Conservation (phyloP, 2,797 vertebrate genomes). For the Gadopsis marmoratus region DNA sequence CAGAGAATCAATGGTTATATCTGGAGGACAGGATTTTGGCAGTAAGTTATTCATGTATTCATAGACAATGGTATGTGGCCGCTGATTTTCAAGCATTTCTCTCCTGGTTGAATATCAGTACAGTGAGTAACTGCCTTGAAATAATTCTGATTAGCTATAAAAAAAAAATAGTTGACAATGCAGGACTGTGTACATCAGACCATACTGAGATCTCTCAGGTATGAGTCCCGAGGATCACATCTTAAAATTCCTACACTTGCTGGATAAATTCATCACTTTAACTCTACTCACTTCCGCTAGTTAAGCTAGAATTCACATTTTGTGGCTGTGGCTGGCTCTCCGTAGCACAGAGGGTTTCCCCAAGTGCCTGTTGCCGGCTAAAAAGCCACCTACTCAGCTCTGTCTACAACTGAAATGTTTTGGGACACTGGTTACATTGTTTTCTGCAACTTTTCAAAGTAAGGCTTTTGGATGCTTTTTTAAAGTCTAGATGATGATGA, state of each 20-base stretch:
- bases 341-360: too few species aligned
- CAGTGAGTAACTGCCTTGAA: background rate
- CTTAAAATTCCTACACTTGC: background rate
- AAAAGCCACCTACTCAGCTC: background rate
- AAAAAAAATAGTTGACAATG: background rate
- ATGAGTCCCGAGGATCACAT: background rate
- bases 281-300: background rate
- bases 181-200: background rate
- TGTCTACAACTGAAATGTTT: background rate
- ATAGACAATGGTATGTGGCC: background rate
- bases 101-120: background rate
- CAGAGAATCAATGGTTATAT: background rate
- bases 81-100: background rate
- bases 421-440: background rate
- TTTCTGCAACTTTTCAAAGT: background rate
- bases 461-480: background rate
- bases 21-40: background rate
- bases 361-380: background rate
- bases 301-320: background rate
- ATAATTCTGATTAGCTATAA: background rate
- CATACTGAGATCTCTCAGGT: background rate
- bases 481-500: background rate
- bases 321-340: background rate
- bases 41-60: background rate
- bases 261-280: background rate